These are phyloP conservation scores for Planiliza haematocheilus DNA, from an alignment of 2,113 vertebrate genomes.

Conservation along the genomic window DNA sequence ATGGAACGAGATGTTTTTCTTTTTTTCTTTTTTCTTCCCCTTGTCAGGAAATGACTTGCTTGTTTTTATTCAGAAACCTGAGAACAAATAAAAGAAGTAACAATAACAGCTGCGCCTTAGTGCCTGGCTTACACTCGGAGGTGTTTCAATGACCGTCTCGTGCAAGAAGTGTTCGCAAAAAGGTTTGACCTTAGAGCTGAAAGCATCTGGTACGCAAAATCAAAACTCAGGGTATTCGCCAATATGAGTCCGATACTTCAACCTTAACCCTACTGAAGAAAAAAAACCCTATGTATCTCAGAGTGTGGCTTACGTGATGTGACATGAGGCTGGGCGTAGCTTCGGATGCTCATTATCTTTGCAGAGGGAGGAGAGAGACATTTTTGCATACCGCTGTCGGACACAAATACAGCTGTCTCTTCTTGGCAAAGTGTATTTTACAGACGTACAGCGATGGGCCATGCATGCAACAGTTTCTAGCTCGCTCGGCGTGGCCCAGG, in stretches of 20 bases:
- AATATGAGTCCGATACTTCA: background rate
- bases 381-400: conserved; percentile 9
- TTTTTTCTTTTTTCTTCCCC: conserved; percentile 27
- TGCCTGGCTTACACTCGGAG: background rate
- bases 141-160: background rate
- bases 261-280: too few relatives aligned
- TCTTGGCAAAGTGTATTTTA: conserved; percentile 28
- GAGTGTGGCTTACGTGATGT: background rate
- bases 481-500: conserved; percentile 36
- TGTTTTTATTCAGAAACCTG: conserved; percentile 25
- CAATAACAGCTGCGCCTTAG: background rate
- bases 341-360: conserved; percentile 18
- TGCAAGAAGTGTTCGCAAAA: background rate
- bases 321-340: background rate
- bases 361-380: background rate
- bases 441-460: conserved; percentile 39
- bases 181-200: background rate
- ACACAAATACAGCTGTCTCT: conserved; percentile 26
- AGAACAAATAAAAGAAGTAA: conserved; percentile 22
- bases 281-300: too few relatives aligned
- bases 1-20: conserved; percentile 21
- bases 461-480: conserved; percentile 37
- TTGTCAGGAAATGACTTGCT: conserved; percentile 37
- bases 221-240: background rate
- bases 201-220: background rate